Base-by-base conservation (phyloP, 2,888 invertebrate genomes). In the Habrosyne pyritoides region DNA sequence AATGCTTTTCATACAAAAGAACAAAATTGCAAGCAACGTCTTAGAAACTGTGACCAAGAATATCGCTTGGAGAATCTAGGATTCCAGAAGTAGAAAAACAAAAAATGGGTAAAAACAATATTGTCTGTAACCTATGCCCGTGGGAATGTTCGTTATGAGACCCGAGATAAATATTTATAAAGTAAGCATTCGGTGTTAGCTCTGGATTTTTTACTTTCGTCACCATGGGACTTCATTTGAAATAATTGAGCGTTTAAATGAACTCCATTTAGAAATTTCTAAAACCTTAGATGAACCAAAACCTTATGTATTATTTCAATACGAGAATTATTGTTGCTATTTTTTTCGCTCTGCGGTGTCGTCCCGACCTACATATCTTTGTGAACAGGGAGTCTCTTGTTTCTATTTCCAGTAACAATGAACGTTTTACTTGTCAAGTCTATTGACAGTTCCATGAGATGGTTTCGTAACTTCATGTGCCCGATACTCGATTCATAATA, bases 401-500 rank as follows among this genome's bases (percentile, higher is more conserved):
- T n/a, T 47, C 12, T 47, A 47, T 47, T 47, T n/a, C 12, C 47
- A 22, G 22, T 47, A 42, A 42, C 42, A 42, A 42, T 42, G 42
- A 18, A 42, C 8, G 47, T 47, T 47, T 47, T 10, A 22, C 21
- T 47, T 47, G n/a, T 47, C n/a, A 47, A 22, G 21, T 47, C 24
- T n/a, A 47, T 47, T 22, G n/a, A 47, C 47, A 50, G 12, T 10
- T 50, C 50, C 50, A 50, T 18, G 28, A 50, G 14, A 28, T 28
- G 24, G 24, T 14, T 54, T 46, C 42, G 28, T 53, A 24, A 46
- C 14, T 36, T 24, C 33, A 22, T 24, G 50, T 28, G 22, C 42
- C 28, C 21, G 30, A 53, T 49, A 33, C 22, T 53, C n/a, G 36
- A 53, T 53, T 48, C 48, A 53, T 48, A 48, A 36, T 48, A 49